These are phyloP conservation scores for Rafetus swinhoei DNA, from an alignment of 2,113 vertebrate genomes.

Conservation along the genomic window DNA sequence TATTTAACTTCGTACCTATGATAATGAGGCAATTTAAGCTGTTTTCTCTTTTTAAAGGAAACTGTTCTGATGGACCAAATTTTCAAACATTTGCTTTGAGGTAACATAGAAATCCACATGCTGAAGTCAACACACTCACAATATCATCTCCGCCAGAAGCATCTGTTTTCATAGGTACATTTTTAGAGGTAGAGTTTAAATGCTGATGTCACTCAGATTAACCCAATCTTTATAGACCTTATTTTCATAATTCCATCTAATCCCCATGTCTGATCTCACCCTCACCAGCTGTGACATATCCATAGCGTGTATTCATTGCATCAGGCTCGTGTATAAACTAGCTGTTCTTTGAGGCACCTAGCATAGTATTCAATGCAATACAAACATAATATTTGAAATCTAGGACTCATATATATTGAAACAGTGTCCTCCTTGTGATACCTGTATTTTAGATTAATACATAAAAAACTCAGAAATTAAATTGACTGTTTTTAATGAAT, in stretches of 20 bases:
- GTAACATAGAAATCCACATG: background rate
- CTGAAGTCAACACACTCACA: background rate
- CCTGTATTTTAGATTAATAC: background rate
- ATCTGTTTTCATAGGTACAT: background rate
- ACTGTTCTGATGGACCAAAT: background rate
- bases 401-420: background rate
- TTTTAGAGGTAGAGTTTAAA: background rate
- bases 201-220: background rate
- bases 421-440: background rate
- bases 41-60: background rate
- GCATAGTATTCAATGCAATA: background rate
- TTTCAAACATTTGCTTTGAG: background rate
- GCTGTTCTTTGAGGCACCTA: background rate
- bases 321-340: background rate
- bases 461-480: background rate
- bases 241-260: background rate
- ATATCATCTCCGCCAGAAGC: background rate
- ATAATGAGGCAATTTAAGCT: background rate
- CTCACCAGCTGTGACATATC: background rate
- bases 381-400: conserved; percentile 6
- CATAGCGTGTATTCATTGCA: background rate
- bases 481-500: background rate
- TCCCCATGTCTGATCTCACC: background rate
- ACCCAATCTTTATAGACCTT: background rate
- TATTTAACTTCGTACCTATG: background rate